A percentile compares a stretch with the other conserved stretches of the same genome.
Conservation (phyloP, 2,113 vertebrate genomes). For the Neolamprologus devosi region DNA sequence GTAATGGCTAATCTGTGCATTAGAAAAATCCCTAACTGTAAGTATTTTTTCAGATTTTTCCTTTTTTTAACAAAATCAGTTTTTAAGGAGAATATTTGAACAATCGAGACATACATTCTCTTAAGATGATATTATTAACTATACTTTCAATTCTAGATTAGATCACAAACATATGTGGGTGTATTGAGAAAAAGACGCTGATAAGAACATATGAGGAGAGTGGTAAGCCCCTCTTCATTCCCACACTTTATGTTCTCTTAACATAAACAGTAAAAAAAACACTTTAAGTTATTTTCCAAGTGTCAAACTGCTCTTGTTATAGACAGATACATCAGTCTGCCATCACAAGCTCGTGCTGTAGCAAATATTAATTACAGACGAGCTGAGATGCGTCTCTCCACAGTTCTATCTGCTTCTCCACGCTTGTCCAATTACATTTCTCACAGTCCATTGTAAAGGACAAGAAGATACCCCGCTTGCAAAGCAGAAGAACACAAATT, state of each 20-base stretch:
- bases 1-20: not conserved
- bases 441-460: conserved; percentile 60
- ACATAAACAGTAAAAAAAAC: conserved; percentile 25
- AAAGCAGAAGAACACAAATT: conserved; percentile 53
- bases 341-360: conserved; percentile 20
- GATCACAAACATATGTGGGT: not conserved
- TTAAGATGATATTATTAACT: not conserved
- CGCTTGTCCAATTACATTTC: conserved; percentile 66
- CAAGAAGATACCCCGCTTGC: conserved; percentile 55
- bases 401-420: conserved; percentile 52
- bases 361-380: conserved; percentile 68
- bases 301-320: conserved; percentile 24
- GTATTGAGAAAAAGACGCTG: not conserved
- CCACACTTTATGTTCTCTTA: not conserved
- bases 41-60: not conserved
- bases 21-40: not conserved
- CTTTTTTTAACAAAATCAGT: not conserved
- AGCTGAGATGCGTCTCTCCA: conserved; percentile 40
- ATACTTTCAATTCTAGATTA: not conserved
- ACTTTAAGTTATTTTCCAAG: conserved; percentile 19
- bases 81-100: not conserved
- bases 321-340: conserved; percentile 61
- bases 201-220: not conserved
- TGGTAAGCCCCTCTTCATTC: not conserved
- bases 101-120: not conserved